phyloP scores from a whole-genome alignment of 1,140 invertebrate genomes.

The Hylyphantes graminicola region DNA sequence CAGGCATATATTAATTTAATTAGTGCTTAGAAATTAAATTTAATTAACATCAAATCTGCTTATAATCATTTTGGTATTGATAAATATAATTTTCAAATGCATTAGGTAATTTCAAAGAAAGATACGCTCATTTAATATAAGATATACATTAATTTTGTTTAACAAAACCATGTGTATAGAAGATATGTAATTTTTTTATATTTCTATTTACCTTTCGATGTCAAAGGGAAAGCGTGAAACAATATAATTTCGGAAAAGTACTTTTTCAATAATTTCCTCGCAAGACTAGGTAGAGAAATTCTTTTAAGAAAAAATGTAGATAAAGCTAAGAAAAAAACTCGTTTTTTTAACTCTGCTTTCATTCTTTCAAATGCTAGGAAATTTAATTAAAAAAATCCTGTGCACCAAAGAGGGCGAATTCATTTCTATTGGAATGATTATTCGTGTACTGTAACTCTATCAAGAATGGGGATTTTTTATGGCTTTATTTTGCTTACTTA shows the following conservation, averaged over 20 bases:
- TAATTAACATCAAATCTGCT: no score
- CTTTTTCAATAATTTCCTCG: conserved; percentile 46
- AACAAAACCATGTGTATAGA: neutral
- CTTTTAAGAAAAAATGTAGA: conserved; percentile 1
- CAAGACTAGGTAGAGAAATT: conserved; percentile 36
- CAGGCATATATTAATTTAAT: no score
- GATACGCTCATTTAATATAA: no score
- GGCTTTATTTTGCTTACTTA: conserved; percentile 16
- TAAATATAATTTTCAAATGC: no score
- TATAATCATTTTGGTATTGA: no score
- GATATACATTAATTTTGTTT: no score
- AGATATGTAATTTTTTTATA: conserved; percentile 3
- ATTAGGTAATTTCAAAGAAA: no score
- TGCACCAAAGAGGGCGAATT: conserved; percentile 2
- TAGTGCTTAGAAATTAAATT: no score
- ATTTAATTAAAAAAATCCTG: conserved; percentile 51
- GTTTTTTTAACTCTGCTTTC: conserved; percentile 45
- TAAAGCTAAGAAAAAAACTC: conserved; percentile 24
- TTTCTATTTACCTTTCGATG: conserved; percentile 28
- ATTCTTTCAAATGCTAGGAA: conserved; percentile 51
- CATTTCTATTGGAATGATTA: conserved; percentile 48
- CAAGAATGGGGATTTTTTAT: conserved; percentile 13
- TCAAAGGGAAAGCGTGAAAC: conserved; percentile 43
- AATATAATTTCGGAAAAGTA: conserved; percentile 47
- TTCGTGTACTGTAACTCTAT: conserved; percentile 26